These are phyloP conservation scores for Chiloscyllium punctatum DNA, from an alignment of 2,797 vertebrate genomes.

Conservation along the genomic window DNA sequence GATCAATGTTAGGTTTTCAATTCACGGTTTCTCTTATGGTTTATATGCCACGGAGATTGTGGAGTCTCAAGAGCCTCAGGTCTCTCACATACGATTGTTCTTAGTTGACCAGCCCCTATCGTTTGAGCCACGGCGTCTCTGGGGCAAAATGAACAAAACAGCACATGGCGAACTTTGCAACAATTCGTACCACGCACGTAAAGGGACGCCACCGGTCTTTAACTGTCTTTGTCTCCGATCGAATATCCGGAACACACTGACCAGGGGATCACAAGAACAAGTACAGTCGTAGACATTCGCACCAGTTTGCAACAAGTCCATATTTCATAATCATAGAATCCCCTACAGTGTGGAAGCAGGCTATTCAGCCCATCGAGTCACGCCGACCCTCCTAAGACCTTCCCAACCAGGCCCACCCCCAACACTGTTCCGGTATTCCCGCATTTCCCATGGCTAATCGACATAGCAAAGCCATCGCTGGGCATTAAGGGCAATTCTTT, in stretches of 20 bases:
- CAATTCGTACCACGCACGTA: not conserved
- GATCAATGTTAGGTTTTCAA: not conserved
- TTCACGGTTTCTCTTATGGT: not conserved
- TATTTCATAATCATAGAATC: no score
- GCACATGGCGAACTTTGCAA: not conserved
- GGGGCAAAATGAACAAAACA: not conserved
- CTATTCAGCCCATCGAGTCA: no score
- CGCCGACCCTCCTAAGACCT: no score
- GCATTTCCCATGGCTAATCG: no score
- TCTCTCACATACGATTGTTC: not conserved
- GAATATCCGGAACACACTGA: no score
- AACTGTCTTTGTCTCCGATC: not conserved
- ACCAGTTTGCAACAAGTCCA: not conserved
- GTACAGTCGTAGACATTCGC: not conserved
- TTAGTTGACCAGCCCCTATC: not conserved
- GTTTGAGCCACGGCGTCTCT: no score
- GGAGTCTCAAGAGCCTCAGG: not conserved
- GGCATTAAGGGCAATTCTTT: no score
- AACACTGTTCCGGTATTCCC: no score
- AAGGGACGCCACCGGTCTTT: not conserved
- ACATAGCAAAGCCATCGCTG: no score
- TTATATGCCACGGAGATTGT: not conserved
- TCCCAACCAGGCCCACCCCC: no score
- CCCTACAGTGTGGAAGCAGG: no score
- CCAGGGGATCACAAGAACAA: no score